Percentiles rank a stretch among this genome's conserved stretches.
These are phyloP conservation scores for Argya squamiceps DNA, from an alignment of 2,797 vertebrate genomes.

Conservation along the genomic window DNA sequence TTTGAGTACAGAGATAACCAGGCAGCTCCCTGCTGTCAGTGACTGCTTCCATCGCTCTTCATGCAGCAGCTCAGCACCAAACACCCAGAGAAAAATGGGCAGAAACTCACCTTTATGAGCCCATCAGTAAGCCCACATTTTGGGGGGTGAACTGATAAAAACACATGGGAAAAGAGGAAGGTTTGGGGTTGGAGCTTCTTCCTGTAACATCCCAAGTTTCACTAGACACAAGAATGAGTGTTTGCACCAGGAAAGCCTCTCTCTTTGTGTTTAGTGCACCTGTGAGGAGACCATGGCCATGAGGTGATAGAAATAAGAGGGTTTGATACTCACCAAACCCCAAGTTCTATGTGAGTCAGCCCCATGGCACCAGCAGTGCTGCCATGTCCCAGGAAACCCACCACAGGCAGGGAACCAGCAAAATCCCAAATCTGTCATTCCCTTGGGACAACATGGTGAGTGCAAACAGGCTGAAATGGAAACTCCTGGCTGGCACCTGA, in stretches of 20 bases:
- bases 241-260: no score
- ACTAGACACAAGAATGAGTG: not conserved
- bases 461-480: not conserved
- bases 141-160: not conserved
- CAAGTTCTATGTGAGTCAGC: not conserved
- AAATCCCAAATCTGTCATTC: not conserved
- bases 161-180: not conserved
- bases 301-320: not conserved
- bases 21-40: not conserved
- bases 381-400: not conserved
- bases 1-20: rapidly evolving
- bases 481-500: not conserved
- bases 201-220: not conserved
- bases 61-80: not conserved
- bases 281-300: no score
- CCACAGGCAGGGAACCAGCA: not conserved
- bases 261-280: no score
- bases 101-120: not conserved
- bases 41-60: not conserved
- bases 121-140: not conserved
- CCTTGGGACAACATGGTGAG: not conserved
- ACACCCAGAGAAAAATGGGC: not conserved
- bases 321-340: not conserved
- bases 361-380: not conserved
- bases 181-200: not conserved